These are phyloP conservation scores for Osmoderma eremita DNA, from an alignment of 2,888 invertebrate species.

Conservation along the genomic window DNA sequence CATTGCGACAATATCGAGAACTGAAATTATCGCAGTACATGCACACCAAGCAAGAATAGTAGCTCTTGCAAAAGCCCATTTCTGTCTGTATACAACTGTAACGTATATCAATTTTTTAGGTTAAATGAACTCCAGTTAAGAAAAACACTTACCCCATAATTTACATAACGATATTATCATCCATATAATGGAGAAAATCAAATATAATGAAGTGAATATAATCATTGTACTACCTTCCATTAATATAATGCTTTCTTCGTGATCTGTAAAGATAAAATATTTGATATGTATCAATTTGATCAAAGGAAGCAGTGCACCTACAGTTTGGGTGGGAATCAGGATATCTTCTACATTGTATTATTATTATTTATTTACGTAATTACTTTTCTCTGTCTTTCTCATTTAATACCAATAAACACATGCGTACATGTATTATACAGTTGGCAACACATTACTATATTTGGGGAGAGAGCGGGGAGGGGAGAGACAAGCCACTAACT, in stretches of 20 bases:
- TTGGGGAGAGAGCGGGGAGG: too few species aligned
- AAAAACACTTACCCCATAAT: conserved; percentile 46
- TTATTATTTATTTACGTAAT: too few species aligned
- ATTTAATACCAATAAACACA: too few species aligned
- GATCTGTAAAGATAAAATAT: background rate
- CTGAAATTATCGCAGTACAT: conserved; percentile 15
- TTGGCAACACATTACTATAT: too few species aligned
- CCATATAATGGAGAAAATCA: conserved; percentile 49
- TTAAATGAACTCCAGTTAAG: background rate
- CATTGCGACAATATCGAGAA: conserved; percentile 28
- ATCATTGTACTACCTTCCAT: conserved; percentile 48
- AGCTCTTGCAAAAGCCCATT: conserved; percentile 17
- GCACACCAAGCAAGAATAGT: conserved; percentile 18
- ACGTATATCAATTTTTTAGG: conserved; percentile 32
- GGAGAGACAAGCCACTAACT: too few species aligned
- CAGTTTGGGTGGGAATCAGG: too few species aligned
- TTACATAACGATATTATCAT: conserved; percentile 47
- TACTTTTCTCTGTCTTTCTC: too few species aligned
- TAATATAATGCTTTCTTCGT: conserved; percentile 30
- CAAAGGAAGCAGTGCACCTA: too few species aligned
- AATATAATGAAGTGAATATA: conserved; percentile 51
- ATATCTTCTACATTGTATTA: too few species aligned
- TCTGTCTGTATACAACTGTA: conserved; percentile 21
- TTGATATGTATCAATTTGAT: too few species aligned
- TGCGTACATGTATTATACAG: too few species aligned